Base-by-base conservation (phyloP, 1,140 invertebrate species). In the Harlomillsia oculata region DNA sequence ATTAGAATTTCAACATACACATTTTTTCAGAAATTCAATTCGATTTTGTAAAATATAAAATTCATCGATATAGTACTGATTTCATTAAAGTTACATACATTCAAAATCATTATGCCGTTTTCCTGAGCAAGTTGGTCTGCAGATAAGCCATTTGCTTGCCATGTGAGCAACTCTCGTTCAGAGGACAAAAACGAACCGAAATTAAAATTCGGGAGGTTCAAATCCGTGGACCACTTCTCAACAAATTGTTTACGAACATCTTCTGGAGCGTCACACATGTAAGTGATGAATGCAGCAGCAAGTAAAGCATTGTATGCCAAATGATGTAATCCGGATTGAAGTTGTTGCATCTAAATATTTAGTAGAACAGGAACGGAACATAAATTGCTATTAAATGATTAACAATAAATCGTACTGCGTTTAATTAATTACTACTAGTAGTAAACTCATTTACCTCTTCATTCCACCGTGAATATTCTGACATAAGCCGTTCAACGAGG, bases 401-500 rank as follows among this genome's bases (percentile, higher is more conserved):
- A 21, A 18, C 16, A 39, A 26, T 18, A 28, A 37, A 23, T 36
- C 21, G 9, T 9, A 51, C 8, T 5, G 20, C 6, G 5, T 30
- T 41, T 5, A 45, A 5, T 29, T 41, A 6, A 9, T 23, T 29
- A 5, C 6, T 9, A 16, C 25, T 39, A 13, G 18, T n/a, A 34
- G 20, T 59, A 25, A 40, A 26, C 11, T 14, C 1, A 44, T 21
- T 54, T 59, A 91, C 82, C 71, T 95, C 88, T 23, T 70, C 66
- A 51, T 84, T 84, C 95, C 96, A 99, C 14, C 91, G 80, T 14
- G 76, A 66, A 72, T 87, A 93, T 73, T 99, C 96, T 20, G 85
- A 82, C 43, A 87, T 83, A 1, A 99, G 75, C 72, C 94, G 91
- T 2, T 77, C 75, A 2, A 99, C 84, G 6, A 99, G 72, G 0